Base-by-base conservation (phyloP, 2,888 invertebrate species). In the Monopis laevigella region DNA sequence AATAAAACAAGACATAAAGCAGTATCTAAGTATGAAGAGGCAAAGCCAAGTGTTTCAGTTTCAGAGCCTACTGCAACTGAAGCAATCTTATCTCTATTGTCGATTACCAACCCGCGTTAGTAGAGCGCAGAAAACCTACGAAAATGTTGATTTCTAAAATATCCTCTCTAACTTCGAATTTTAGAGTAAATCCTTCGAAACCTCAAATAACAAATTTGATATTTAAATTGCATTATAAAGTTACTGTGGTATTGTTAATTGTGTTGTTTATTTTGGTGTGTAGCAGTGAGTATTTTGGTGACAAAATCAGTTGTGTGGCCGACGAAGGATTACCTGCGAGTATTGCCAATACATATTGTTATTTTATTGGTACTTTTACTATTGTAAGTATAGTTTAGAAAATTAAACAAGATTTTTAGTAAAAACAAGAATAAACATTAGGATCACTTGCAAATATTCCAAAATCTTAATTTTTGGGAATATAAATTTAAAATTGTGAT, bases 231-330 rank as follows among this genome's bases (percentile, higher is more conserved):
- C 96, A 96, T 65, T 96, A 95, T 69, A 87, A 92, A 58, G 83
- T 86, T 32, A 93, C 95, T 0, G 91, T 93, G 48, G 78, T 88
- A 6, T 68, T 92, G 43, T 82, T 98, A 21, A 74, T 97, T 41
- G 87, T 87, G 2, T 87, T 87, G 53, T 90, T 91, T 24, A 81
- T 96, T 53, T 77, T 97, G 55, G 93, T 97, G 17, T 80, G 77
- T 48, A 66, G 82, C 1, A 85, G 92, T 45, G 95, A 97, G 70
- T 96, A 93, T 70, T 91, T 97, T 58, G 97, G 97, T 10, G 95
- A 96, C 57, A 96, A 96, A 48, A 98, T 98, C 58, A 89, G 88
- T 74, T 98, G 97, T 59, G 87, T 94, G 34, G 78, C 84, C 0
- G 84, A 86, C 29, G 87, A 88, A 51, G 85, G 85, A 1, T 84